phyloP scores from a whole-genome alignment of 1,140 invertebrate species.

The Nasonia giraulti region DNA sequence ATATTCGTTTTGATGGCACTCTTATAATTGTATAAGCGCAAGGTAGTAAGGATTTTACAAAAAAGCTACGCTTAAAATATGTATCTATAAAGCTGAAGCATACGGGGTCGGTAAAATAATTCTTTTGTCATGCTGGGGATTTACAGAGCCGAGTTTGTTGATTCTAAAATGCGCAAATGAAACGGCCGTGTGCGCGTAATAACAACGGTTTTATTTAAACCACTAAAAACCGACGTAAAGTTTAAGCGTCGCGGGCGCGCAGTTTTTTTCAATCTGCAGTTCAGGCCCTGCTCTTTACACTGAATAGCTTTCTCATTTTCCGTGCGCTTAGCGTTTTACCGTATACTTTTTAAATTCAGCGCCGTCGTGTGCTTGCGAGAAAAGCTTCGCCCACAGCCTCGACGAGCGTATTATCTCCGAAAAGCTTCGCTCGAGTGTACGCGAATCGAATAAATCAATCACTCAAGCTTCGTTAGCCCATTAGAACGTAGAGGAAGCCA shows the following conservation, averaged over 20 bases:
- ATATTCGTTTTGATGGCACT: too few species aligned
- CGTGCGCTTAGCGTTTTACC: background rate
- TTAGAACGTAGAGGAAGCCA: background rate
- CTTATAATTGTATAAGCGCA: too few species aligned
- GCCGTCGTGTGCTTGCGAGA: background rate
- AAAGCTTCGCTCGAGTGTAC: too few species aligned
- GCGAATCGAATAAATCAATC: too few species aligned
- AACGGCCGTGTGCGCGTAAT: background rate
- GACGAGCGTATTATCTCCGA: too few species aligned
- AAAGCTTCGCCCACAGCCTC: too few species aligned
- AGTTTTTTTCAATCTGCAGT: constrained; percentile 1
- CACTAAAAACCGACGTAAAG: background rate
- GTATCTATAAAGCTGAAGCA: too few species aligned
- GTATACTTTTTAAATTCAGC: background rate
- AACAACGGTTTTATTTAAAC: background rate
- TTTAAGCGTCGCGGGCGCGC: background rate
- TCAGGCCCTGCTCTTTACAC: background rate
- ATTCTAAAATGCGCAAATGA: background rate
- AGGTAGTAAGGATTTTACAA: too few species aligned
- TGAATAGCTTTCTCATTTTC: background rate
- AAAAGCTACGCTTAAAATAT: too few species aligned
- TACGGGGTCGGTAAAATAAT: too few species aligned
- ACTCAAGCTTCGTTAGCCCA: background rate
- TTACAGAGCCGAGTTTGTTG: background rate
- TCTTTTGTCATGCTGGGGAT: background rate